Base-by-base conservation (phyloP, 2,888 invertebrate species). In the Blastobasis lacticolella region DNA sequence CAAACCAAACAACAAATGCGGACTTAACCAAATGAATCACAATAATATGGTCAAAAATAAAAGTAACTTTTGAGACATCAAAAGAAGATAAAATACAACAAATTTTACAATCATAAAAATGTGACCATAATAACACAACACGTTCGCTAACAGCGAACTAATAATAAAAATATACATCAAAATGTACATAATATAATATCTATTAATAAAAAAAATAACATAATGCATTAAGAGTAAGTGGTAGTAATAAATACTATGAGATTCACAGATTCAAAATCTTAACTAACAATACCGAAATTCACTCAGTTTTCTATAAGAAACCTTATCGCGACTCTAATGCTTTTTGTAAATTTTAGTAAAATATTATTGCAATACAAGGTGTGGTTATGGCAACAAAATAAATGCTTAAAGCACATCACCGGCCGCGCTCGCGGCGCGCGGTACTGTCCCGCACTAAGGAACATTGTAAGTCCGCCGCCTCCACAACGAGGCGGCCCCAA, bases 361-460 rank as follows among this genome's bases (percentile, higher is more conserved):
- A 85, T 85, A 87, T 87, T 87, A 86, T 88, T 88, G 87, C 88
- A 88, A 86, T 85, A 82, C 75, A 85, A 78, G 78, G 77, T 86
- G 86, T 85, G 84, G 84, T 86, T 88, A 89, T 89, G 88, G 88
- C 89, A 88, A 89, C 88, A 84, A 86, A 88, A 88, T 87, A 88
- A 88, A 88, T 88, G 88, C 88, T 88, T 87, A 84, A 87, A 88
- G 88, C 88, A 88, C 87, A 86, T 85, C 87, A 85, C 86, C 49
- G 41, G 40, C 83, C 83, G 79, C 78, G 78, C 74, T 76, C 72
- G 80, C 81, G 72, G 77, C 76, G 74, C 81, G 79, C 81, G 77
- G 81, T 76, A 81, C 83, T 79, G 23, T 23, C 79, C 73, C 81
- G 83, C 84, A 84, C 83, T 82, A 82, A 87, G 86, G 87, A 87